Conservation (phyloP, 2,113 vertebrate genomes). For the Erpornis zantholeuca region DNA sequence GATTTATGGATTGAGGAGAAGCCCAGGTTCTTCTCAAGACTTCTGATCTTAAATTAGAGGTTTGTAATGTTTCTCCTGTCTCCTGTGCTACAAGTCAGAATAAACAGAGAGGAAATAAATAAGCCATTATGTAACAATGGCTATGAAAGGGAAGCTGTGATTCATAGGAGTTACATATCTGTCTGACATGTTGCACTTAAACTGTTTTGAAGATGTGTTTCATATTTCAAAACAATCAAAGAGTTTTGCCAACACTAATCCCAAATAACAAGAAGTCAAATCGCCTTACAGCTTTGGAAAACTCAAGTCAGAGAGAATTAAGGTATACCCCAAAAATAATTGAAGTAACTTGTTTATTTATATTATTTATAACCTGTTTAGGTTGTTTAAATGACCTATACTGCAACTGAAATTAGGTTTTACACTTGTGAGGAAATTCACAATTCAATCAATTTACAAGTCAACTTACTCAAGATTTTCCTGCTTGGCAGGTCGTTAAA, state of each 20-base stretch:
- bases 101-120: not conserved
- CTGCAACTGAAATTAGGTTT: not conserved
- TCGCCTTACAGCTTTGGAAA: not conserved
- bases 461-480: constrained; percentile 78
- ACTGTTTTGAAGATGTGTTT: not conserved
- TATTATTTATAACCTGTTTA: not conserved
- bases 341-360: not conserved
- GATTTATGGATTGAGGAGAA: not conserved
- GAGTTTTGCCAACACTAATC: not conserved
- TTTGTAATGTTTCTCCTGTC: not conserved
- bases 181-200: not conserved
- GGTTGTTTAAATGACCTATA: not conserved
- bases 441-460: not conserved
- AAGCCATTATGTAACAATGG: not conserved
- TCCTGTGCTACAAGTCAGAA: not conserved
- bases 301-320: not conserved
- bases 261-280: not conserved
- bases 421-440: not conserved
- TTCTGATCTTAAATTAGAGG: not conserved
- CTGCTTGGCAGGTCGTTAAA: constrained; percentile 88
- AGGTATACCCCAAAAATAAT: not conserved
- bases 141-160: not conserved
- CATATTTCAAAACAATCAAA: not conserved
- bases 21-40: not conserved
- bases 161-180: not conserved